Conservation (phyloP, 2,797 vertebrate species). For the Gambelia wislizenii region DNA sequence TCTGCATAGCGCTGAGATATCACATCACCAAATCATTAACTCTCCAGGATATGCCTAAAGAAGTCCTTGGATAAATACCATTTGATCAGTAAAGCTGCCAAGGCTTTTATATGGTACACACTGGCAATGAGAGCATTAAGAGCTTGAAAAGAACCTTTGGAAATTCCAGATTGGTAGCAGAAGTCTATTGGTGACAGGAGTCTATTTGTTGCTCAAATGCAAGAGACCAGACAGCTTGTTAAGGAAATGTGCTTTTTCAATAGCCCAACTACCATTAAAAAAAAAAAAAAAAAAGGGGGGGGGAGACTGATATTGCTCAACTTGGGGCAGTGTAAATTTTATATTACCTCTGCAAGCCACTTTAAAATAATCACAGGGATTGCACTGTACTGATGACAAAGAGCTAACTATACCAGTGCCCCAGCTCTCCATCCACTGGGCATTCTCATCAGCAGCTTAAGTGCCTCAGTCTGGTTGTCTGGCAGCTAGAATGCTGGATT, state of each 20-base stretch:
- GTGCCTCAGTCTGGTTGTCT: not conserved
- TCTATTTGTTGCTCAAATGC: not conserved
- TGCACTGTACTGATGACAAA: too few relatives aligned
- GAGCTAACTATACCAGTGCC: too few relatives aligned
- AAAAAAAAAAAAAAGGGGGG: fast-evolving
- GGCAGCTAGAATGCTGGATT: not conserved
- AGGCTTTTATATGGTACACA: not conserved
- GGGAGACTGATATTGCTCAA: not conserved
- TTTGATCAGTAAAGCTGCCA: slow-evolving; percentile 59
- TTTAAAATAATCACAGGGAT: not conserved
- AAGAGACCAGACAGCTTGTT: not conserved
- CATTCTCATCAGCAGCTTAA: not conserved
- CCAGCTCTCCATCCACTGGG: not conserved
- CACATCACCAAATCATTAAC: slow-evolving; percentile 66
- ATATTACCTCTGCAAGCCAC: not conserved
- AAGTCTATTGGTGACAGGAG: not conserved
- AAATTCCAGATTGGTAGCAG: not conserved
- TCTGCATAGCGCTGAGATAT: slow-evolving; percentile 40
- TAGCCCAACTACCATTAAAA: not conserved
- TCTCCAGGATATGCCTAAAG: slow-evolving; percentile 58
- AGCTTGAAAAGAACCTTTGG: not conserved
- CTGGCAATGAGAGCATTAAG: slow-evolving; percentile 24
- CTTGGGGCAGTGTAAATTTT: not conserved
- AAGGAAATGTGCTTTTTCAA: not conserved
- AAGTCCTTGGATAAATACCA: slow-evolving; percentile 48